These are phyloP conservation scores for Hydractinia echinata DNA, from an alignment of 30 jellyfish, hydroid and myxozoan species.

Conservation along the genomic window DNA sequence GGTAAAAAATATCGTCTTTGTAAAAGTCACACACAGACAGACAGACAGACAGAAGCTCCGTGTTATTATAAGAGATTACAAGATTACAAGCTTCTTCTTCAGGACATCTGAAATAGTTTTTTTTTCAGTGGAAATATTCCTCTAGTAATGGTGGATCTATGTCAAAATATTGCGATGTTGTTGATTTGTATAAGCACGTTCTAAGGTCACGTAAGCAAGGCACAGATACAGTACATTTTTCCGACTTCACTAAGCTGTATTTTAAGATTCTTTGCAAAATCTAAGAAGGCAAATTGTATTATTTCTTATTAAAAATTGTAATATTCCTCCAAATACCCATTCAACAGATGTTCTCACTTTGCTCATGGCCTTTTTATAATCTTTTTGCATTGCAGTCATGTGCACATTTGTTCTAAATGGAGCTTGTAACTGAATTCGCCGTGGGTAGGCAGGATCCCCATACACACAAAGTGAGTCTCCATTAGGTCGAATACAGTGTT, in stretches of 20 bases:
- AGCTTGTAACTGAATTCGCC: too few species aligned
- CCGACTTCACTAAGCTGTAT: slow-evolving; percentile 50
- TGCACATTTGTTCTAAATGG: too few species aligned
- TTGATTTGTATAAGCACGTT: slow-evolving; percentile 46
- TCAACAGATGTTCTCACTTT: slow-evolving; percentile 46
- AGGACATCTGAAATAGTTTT: too few species aligned
- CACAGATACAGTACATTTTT: slow-evolving; percentile 41
- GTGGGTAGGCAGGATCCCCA: too few species aligned
- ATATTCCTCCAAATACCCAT: slow-evolving; percentile 60
- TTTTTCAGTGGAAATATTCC: slow-evolving; percentile 8
- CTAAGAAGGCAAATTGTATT: slow-evolving; percentile 41
- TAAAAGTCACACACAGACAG: too few species aligned
- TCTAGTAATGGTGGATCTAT: slow-evolving; percentile 52
- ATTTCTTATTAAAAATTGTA: too few species aligned
- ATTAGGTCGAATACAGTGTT: too few species aligned
- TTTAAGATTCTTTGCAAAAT: slow-evolving; percentile 46
- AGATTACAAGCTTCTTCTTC: too few species aligned
- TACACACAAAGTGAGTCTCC: too few species aligned
- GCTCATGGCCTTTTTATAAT: slow-evolving; percentile 50
- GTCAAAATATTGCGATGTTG: slow-evolving; percentile 37
- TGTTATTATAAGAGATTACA: too few species aligned
- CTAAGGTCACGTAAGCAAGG: slow-evolving; percentile 47
- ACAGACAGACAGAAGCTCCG: too few species aligned
- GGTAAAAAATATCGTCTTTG: too few species aligned
- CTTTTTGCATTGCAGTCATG: neutral